Evolutionary conservation across 2,113 vertebrate species (phyloP).

Genomic region (Protobothrops mucrosquamatus): DNA sequence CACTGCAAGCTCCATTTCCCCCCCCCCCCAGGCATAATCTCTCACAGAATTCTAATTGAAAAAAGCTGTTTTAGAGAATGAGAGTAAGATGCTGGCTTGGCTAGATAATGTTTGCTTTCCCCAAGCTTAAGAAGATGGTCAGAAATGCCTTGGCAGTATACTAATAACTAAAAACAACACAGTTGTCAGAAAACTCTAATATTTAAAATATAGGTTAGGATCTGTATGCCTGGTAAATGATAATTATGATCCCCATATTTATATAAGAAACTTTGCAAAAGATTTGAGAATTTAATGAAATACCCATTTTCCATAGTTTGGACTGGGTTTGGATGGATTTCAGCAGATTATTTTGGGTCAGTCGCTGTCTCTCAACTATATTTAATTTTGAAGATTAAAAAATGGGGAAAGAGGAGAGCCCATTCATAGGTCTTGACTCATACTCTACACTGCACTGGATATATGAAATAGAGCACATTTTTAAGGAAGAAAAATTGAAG

Average conservation of each 20-base stretch:
- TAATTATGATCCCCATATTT: not conserved
- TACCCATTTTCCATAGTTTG: not conserved
- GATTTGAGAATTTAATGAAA: not conserved
- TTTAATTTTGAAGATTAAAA: not conserved
- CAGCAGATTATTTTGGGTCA: not conserved
- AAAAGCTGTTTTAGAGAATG: not conserved
- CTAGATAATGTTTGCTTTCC: not conserved
- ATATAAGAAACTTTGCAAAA: not conserved
- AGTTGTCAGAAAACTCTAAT: not conserved
- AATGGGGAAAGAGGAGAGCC: not conserved
- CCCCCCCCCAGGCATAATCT: not conserved
- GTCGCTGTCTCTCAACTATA: not conserved
- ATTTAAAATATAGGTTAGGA: not conserved
- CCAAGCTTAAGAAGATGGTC: not conserved
- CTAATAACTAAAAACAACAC: not conserved
- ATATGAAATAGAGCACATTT: not conserved
- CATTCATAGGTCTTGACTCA: not conserved
- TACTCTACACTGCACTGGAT: not conserved
- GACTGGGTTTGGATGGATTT: not conserved
- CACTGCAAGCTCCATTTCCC: not conserved
- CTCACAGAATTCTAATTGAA: not conserved
- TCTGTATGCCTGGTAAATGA: not conserved
- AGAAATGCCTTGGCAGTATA: not conserved
- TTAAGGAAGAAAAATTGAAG: not conserved
- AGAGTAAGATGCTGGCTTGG: not conserved